Evolutionary conservation across 2,797 vertebrate species (phyloP).

Genomic region (Hydrophis major): DNA sequence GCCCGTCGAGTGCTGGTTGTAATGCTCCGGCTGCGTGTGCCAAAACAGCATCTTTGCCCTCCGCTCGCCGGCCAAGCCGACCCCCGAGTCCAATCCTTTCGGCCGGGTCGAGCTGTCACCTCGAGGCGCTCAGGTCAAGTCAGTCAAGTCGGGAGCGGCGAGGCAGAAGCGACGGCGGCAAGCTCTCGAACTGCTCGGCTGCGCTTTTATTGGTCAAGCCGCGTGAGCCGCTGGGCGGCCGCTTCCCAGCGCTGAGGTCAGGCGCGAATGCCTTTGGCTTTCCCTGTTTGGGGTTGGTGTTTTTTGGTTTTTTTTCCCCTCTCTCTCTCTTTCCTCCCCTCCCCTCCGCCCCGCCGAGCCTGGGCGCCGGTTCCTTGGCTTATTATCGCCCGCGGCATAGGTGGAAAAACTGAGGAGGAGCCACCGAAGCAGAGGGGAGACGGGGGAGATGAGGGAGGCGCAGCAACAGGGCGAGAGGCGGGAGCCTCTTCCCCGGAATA

Average conservation of each 20-base stretch:
- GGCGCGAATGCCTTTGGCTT: conserved; percentile 9
- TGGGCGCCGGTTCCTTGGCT: background rate
- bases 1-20: conserved; percentile 79
- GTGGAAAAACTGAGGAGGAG: background rate
- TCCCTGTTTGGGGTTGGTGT: background rate
- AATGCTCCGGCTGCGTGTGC: conserved; percentile 89
- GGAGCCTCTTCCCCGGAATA: background rate
- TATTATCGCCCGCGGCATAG: background rate
- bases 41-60: conserved; percentile 86
- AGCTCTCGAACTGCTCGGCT: background rate
- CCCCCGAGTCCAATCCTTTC: background rate
- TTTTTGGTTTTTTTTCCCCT: no score
- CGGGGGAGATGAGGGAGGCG: no score
- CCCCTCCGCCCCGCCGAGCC: background rate
- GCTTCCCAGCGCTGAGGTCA: conserved; percentile 16
- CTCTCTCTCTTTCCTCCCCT: fast-evolving
- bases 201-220: conserved; percentile 53
- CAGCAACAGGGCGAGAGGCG: background rate
- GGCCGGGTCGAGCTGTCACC: background rate
- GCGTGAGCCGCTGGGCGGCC: conserved; percentile 41
- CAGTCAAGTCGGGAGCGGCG: no score
- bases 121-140: background rate
- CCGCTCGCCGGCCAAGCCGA: background rate
- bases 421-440: background rate
- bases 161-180: background rate